These are phyloP conservation scores for Syngnathoides biaculeatus DNA, from an alignment of 2,113 vertebrate species.

Conservation along the genomic window DNA sequence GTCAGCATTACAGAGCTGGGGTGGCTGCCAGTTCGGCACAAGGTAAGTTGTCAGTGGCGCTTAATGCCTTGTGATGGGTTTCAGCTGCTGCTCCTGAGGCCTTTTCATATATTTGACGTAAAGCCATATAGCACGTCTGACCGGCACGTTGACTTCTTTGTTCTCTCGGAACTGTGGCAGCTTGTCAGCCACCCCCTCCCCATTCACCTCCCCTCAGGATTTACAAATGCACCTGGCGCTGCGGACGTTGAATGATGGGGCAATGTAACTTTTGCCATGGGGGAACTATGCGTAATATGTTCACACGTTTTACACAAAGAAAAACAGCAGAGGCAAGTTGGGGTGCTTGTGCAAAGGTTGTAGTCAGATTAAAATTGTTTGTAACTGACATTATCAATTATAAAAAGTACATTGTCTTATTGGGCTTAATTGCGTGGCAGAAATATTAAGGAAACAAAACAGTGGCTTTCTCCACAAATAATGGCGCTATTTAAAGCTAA, in stretches of 20 bases:
- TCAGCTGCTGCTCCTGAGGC: slow-evolving; percentile 66
- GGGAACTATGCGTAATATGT: slow-evolving; percentile 23
- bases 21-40: slow-evolving; percentile 26
- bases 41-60: slow-evolving; percentile 46
- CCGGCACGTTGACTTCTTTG: slow-evolving; percentile 47
- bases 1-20: slow-evolving; percentile 29
- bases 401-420: neutral
- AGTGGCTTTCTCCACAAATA: neutral
- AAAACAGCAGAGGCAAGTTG: slow-evolving; percentile 23
- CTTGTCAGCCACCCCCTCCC: slow-evolving; percentile 49
- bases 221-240: slow-evolving; percentile 52
- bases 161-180: slow-evolving; percentile 49
- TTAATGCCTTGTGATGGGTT: slow-evolving; percentile 55
- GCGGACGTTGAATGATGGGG: slow-evolving; percentile 28
- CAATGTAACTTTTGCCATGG: slow-evolving; percentile 13
- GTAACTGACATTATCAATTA: slow-evolving; percentile 6
- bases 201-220: slow-evolving; percentile 34
- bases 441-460: neutral
- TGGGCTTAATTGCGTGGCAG: neutral
- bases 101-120: slow-evolving; percentile 63
- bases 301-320: slow-evolving; percentile 17
- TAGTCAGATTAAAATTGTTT: slow-evolving; percentile 12
- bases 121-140: slow-evolving; percentile 58
- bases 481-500: neutral
- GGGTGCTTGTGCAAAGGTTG: slow-evolving; percentile 24